Evolutionary conservation across 2,113 vertebrate genomes (phyloP), one percentile per base, ranked within the genome.

Genomic region (Pitta sordida): DNA sequence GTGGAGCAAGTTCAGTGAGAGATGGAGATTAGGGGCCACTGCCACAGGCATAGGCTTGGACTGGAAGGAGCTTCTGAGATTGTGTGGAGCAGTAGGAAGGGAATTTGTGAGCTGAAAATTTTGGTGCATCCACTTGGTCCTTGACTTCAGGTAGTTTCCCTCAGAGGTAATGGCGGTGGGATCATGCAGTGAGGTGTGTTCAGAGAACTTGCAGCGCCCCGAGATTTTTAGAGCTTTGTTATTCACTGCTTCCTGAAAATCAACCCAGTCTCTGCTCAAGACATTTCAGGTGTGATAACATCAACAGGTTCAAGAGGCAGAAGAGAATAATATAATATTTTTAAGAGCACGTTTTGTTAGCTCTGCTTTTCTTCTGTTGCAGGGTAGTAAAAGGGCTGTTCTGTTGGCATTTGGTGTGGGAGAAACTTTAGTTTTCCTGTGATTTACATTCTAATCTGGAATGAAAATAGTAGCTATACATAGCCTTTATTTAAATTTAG

Each of bases 351-450:
- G 24, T 51, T 75, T 67, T 53, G 3, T 52, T 82, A 78, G 36
- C 8, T 83, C 26, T 90, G 41, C 46, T 70, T 93, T 90, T 70
- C 48, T 74, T 60, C 49, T 91, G 2, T 34, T 65, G 29, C 20
- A 39, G 64, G 24, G 32, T 36, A 59, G 11, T 75, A 73, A 21
- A 6, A 64, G 44, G 23, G 43, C 32, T 84, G 26, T 74, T 75
- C 39, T 58, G 13, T 51, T 93, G 75, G 56, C 52, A 46, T 67
- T 67, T 83, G 46, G 23, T 82, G 12, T 63, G 52, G 39, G 41
- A 95, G 46, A 78, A 62, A 16, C 13, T 34, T 37, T 68, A 15
- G n/a, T 84, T 88, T 86, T 90, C 9, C 36, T 75, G 68, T 83
- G n/a, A 80, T 75, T 56, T 68, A 26, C 29, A 41, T 23, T 71